A percentile compares a stretch with the other conserved stretches of the same genome.
These are phyloP conservation scores for Eptatretus atami DNA, from an alignment of 2,797 vertebrate species.

Conservation along the genomic window DNA sequence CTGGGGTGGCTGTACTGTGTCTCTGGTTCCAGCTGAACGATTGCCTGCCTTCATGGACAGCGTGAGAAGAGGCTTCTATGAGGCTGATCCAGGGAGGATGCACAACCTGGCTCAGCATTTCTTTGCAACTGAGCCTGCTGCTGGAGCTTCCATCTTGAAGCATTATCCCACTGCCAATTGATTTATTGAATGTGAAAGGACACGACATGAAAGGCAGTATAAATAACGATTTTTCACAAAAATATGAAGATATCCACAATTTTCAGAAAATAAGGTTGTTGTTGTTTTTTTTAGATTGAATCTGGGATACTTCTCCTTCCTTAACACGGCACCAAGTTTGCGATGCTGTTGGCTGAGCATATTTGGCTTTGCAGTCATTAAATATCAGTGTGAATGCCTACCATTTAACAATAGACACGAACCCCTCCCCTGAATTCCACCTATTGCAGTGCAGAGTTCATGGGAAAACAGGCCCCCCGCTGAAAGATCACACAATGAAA, in stretches of 20 bases:
- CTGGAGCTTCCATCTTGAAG: slow-evolving; percentile 37
- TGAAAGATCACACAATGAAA: slow-evolving; percentile 4
- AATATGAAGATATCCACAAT: too few species aligned
- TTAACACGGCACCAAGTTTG: too few species aligned
- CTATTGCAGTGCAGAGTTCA: slow-evolving; percentile 1
- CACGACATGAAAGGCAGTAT: too few species aligned
- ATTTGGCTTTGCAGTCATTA: too few species aligned
- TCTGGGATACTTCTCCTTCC: too few species aligned
- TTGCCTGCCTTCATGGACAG: slow-evolving; percentile 32
- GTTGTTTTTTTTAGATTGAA: too few species aligned
- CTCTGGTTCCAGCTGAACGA: slow-evolving; percentile 44
- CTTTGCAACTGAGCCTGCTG: slow-evolving; percentile 57
- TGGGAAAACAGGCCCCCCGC: slow-evolving; percentile 4
- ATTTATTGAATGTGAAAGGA: too few species aligned
- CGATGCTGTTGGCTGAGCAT: too few species aligned
- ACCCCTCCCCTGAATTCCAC: neutral
- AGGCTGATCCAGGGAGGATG: slow-evolving; percentile 16
- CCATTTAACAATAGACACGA: neutral
- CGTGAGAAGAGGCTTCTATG: slow-evolving; percentile 38
- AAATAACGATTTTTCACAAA: too few species aligned
- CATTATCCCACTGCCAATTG: too few species aligned
- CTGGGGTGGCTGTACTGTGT: slow-evolving; percentile 83
- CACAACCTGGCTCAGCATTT: slow-evolving; percentile 25
- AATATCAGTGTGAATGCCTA: too few species aligned
- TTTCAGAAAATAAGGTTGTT: too few species aligned